These are phyloP conservation scores for Sclerodermus sp. DNA, from an alignment of 2,888 invertebrate genomes.

Conservation along the genomic window DNA sequence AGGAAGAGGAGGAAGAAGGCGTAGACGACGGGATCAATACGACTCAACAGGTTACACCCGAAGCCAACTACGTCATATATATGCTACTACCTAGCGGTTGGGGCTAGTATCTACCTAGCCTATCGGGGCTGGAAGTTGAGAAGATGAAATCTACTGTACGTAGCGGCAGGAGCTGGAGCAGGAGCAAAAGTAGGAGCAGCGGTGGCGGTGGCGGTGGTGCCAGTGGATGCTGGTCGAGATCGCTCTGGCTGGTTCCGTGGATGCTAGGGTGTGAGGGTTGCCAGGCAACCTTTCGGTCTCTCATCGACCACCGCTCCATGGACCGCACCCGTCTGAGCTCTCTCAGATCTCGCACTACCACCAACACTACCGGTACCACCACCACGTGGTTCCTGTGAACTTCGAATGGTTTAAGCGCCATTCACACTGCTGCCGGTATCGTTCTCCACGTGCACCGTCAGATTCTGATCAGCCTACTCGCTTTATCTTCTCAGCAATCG, in stretches of 20 bases:
- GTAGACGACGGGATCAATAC: slow-evolving; percentile 46
- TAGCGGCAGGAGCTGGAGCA: slow-evolving; percentile 1
- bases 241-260: neutral
- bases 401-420: slow-evolving; percentile 26
- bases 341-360: slow-evolving; percentile 30
- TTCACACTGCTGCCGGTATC: slow-evolving; percentile 18
- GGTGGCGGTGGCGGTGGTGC: slow-evolving; percentile 1
- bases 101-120: slow-evolving; percentile 10
- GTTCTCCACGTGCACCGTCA: too few species aligned
- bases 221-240: slow-evolving; percentile 24
- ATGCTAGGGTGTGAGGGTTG: slow-evolving; percentile 39
- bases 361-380: neutral
- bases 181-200: neutral
- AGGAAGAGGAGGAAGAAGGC: too few species aligned
- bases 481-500: slow-evolving; percentile 10
- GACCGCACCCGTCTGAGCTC: slow-evolving; percentile 49
- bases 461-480: slow-evolving; percentile 1
- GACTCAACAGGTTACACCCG: slow-evolving; percentile 51
- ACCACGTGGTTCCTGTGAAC: slow-evolving; percentile 27
- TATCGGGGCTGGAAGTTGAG: slow-evolving; percentile 28
- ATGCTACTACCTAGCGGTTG: slow-evolving; percentile 5
- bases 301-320: slow-evolving; percentile 47
- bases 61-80: slow-evolving; percentile 21
- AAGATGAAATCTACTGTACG: slow-evolving; percentile 31
- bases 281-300: slow-evolving; percentile 47